Evolutionary conservation across 2,113 vertebrate genomes (phyloP).

Genomic region (Ceyx melanurus): DNA sequence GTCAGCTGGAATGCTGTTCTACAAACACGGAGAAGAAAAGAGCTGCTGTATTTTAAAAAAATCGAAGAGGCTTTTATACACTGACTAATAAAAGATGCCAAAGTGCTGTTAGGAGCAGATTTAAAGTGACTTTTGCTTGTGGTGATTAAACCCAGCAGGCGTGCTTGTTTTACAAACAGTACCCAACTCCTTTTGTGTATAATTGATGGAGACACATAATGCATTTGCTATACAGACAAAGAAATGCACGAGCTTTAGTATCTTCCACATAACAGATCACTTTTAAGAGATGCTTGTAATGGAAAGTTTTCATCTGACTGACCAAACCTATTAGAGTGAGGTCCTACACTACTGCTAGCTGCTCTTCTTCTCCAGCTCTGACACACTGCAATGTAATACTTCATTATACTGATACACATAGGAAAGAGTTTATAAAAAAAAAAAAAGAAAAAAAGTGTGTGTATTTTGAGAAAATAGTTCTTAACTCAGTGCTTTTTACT

Average conservation of each 20-base stretch:
- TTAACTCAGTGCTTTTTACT: not conserved
- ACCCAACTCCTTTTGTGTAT: not conserved
- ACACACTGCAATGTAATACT: not conserved
- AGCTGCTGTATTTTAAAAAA: slow-evolving; percentile 63
- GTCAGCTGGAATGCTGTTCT: slow-evolving; percentile 56
- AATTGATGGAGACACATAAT: not conserved
- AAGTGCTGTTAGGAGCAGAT: slow-evolving; percentile 48
- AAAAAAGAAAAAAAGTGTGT: not conserved
- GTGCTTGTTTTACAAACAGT: slow-evolving; percentile 54
- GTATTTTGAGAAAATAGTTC: not conserved
- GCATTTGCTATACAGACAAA: slow-evolving; percentile 2
- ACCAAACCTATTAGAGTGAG: not conserved
- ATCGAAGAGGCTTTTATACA: slow-evolving; percentile 57
- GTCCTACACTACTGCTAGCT: not conserved
- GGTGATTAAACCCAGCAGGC: slow-evolving; percentile 59
- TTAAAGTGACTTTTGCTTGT: slow-evolving; percentile 60
- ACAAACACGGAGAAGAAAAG: slow-evolving; percentile 30
- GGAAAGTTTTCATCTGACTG: slow-evolving; percentile 4
- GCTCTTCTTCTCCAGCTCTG: not conserved
- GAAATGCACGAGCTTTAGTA: not conserved
- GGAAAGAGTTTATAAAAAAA: not conserved
- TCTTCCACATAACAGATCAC: not conserved
- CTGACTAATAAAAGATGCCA: slow-evolving; percentile 46
- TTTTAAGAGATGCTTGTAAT: not conserved
- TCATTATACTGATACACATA: not conserved